phyloP scores from a whole-genome alignment of 2,888 invertebrate species.

The Agonopterix alstromeriana region DNA sequence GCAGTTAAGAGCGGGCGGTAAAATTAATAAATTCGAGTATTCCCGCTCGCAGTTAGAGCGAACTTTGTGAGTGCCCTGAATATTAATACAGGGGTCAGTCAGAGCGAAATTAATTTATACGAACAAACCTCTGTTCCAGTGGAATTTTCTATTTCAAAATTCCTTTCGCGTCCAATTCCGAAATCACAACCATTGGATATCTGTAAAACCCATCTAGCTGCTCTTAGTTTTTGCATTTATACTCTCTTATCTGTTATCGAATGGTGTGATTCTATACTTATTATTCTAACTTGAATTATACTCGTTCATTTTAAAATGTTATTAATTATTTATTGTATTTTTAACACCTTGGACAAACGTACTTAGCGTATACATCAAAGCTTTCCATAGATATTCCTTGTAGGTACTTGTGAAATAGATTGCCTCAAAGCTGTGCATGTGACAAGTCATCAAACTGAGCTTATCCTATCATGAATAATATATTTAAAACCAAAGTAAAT shows the following conservation, averaged over 20 bases:
- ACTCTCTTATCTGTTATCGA: not conserved
- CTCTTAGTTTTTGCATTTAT: not conserved
- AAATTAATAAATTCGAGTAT: slow-evolving; percentile 67
- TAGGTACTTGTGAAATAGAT: no score
- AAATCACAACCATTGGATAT: slow-evolving; percentile 44
- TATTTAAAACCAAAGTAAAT: not conserved
- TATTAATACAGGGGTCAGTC: slow-evolving; percentile 71
- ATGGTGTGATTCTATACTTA: no score
- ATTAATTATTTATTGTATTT: no score
- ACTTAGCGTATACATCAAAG: no score
- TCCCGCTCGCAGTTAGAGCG: slow-evolving; percentile 60
- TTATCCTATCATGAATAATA: not conserved
- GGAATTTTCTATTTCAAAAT: slow-evolving; percentile 60
- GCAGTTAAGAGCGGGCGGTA: slow-evolving; percentile 39
- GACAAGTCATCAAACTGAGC: not conserved
- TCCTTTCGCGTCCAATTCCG: slow-evolving; percentile 45
- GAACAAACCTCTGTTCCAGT: slow-evolving; percentile 55
- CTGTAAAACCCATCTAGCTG: slow-evolving; percentile 10
- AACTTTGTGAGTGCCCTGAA: slow-evolving; percentile 70
- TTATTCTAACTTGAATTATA: no score
- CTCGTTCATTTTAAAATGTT: no score
- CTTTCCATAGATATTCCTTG: no score
- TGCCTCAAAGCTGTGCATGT: not conserved
- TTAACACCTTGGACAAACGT: no score
- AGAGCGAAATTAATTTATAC: slow-evolving; percentile 69